phyloP scores from a whole-genome alignment of 2,113 vertebrate species.

The Speoplatyrhinus poulsoni region DNA sequence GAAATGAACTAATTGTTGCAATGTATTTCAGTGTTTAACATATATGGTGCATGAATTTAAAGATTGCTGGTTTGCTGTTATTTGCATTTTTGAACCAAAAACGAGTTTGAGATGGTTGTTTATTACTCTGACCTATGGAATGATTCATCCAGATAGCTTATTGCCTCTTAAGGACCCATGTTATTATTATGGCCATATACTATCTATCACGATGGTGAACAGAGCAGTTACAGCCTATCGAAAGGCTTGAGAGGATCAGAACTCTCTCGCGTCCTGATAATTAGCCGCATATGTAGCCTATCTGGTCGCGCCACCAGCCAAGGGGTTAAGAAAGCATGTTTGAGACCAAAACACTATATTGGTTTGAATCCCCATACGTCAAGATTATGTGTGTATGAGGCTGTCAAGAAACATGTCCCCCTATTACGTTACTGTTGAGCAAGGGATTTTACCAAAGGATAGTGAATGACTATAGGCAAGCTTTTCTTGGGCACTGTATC shows the following conservation, averaged over 20 bases:
- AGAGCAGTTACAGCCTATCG: slow-evolving; percentile 21
- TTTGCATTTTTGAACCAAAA: too few species aligned
- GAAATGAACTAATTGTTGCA: too few species aligned
- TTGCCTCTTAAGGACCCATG: not conserved
- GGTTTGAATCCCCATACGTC: not conserved
- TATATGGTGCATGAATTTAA: too few species aligned
- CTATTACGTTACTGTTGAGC: not conserved
- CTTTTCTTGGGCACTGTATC: not conserved
- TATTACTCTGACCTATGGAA: too few species aligned
- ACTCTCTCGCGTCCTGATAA: slow-evolving; percentile 26
- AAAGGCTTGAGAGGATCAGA: slow-evolving; percentile 63
- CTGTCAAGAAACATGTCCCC: not conserved
- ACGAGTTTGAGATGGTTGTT: too few species aligned
- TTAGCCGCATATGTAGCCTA: slow-evolving; percentile 34
- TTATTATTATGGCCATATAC: not conserved
- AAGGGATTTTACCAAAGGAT: not conserved
- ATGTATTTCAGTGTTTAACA: too few species aligned
- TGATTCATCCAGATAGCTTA: not conserved
- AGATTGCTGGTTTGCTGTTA: too few species aligned
- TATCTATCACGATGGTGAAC: slow-evolving; percentile 32
- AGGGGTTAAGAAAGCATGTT: not conserved
- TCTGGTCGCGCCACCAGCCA: not conserved
- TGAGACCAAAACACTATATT: not conserved
- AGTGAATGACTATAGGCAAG: not conserved
- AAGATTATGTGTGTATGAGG: not conserved